Conservation (phyloP, 2,797 vertebrate species). For the Ctenochaetus hawaiiensis region DNA sequence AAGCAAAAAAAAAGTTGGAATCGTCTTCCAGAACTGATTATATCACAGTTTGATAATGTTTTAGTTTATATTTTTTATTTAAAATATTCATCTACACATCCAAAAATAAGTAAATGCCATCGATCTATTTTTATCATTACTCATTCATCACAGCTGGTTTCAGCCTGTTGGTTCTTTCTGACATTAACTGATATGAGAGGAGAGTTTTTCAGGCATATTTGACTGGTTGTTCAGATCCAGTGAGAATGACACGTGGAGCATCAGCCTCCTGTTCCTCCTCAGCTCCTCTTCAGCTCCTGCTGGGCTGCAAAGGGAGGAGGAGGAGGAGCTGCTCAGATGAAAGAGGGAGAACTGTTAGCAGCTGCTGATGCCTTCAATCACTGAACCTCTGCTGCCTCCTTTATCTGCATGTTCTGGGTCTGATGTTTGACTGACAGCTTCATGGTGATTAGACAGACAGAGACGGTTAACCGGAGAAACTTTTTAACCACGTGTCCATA, state of each 20-base stretch:
- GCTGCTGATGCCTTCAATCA: conserved; percentile 58
- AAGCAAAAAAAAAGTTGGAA: no score
- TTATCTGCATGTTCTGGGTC: conserved; percentile 58
- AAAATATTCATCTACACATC: no score
- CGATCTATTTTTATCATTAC: no score
- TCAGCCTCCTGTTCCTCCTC: conserved; percentile 5
- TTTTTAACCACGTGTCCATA: not conserved
- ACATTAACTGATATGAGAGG: not conserved
- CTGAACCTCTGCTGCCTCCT: conserved; percentile 15
- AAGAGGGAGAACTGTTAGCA: conserved; percentile 57
- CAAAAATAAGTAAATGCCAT: no score
- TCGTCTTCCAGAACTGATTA: no score
- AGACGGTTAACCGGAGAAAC: not conserved
- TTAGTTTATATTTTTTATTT: no score
- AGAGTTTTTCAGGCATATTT: not conserved
- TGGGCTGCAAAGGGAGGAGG: conserved; percentile 64
- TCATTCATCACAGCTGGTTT: no score
- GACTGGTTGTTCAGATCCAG: not conserved
- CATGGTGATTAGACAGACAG: conserved; percentile 34
- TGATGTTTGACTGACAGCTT: conserved; percentile 50
- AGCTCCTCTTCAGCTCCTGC: conserved; percentile 62
- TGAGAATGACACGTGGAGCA: not conserved
- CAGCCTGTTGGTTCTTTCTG: no score
- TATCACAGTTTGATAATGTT: no score
- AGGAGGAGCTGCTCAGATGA: conserved; percentile 57